Base-by-base conservation (phyloP, 2,888 invertebrate genomes). In the Eilema sororculum region DNA sequence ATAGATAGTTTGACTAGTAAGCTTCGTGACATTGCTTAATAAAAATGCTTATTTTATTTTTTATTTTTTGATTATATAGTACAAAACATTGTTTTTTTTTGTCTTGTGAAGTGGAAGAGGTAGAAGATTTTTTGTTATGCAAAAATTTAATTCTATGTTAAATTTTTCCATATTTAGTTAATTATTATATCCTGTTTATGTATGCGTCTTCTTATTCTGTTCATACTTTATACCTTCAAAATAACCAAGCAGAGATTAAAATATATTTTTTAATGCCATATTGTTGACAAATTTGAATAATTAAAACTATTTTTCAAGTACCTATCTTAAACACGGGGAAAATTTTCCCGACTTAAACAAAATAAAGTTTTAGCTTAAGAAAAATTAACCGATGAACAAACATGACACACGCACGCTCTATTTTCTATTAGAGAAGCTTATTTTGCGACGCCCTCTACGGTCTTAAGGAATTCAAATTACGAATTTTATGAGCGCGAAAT, bases 391-490 rank as follows among this genome's bases (percentile, higher is more conserved):
- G 20, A 25, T 28, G 56, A 30, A 65, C 71, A 57, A 59, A 67
- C 69, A 63, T 59, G 62, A 67, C 73, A 37, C 2, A 46, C 41
- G 33, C 2, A 46, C 41, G 33, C 57, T 68, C 59, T 61, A 52
- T 52, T 67, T 76, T 69, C 25, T 56, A 71, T 68, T 67, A 67
- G 59, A 41, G 58, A 72, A 72, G 71, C 69, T 71, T 67, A 46
- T 33, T 24, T 61, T 65, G 66, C 62, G 72, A 70, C 68, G 82
- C 84, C 85, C 88, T 80, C 82, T 73, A 77, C 79, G 84, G 86
- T 89, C 92, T 90, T 89, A 88, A 91, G 93, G 94, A 94, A 95
- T 95, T 94, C 93, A 94, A 95, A 95, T 95, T 94, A 92, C 91
- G 87, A 87, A 89, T 94, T 94, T 94, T 94, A 94, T 90, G 92